Evolutionary conservation across 1,140 invertebrate species (phyloP), one percentile per base, ranked within the genome.

Genomic region (Plectus sambesii): DNA sequence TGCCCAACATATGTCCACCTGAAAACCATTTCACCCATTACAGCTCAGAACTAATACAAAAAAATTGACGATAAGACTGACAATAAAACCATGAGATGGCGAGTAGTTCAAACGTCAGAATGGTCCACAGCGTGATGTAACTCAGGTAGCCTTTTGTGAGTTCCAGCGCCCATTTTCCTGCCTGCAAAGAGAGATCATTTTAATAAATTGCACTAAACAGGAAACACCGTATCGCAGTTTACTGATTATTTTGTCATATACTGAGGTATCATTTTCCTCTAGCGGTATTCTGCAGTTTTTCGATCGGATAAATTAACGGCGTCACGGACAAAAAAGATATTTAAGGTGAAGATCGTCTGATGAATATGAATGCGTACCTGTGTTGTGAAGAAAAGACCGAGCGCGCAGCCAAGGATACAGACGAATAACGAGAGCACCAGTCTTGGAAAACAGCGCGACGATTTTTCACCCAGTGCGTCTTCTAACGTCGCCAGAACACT

Each of bases 71-170:
- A 3, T 33, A n/a, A 15, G 37, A 58, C 56, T 59, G 30, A 62
- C 63, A 69, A 49, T 69, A 69, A 42, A 68, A 63, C 66, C 66
- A 67, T 26, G 54, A 38, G 8, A 68, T 53, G 15, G 66, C 59
- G 17, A 67, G 37, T 5, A 67, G 27, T 40, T 67, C 64, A 29
- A 49, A 59, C 1, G 67, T 52, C 4, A 67, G 45, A 43, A 67
- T 68, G 26, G 53, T 42, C 41, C 50, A 61, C 19, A 67, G 41
- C n/a, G 66, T 69, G 15, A 61, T 27, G 36, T 69, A 67, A 20
- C 58, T 56, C 27, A 69, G 53, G 42, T 54, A 69, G 20, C 64
- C 62, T 26, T 51, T 58, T 8, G 56, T 44, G 26, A 67, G 38
- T 38, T 69, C 66, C 37, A 67, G 64, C n/a, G 56, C 59, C 40